These are phyloP conservation scores for Apis florea DNA, from an alignment of 1,140 invertebrate species.

Conservation along the genomic window DNA sequence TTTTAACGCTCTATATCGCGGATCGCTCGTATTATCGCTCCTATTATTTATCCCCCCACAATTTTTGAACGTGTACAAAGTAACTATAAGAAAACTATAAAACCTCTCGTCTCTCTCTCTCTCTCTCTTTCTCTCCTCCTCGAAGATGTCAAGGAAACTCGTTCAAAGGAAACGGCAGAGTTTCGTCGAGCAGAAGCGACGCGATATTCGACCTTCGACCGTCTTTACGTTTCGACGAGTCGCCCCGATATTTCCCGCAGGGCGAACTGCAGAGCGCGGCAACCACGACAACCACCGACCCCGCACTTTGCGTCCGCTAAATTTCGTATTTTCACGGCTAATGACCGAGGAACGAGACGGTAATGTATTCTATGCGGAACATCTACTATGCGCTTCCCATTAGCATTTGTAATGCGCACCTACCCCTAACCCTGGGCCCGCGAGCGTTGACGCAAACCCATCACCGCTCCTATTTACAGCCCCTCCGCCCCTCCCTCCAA, in stretches of 20 bases:
- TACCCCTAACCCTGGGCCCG: slow-evolving; percentile 62
- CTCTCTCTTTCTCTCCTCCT: too few relatives aligned
- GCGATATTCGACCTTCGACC: neutral
- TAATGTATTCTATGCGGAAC: slow-evolving; percentile 78
- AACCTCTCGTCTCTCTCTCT: too few relatives aligned
- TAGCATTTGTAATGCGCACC: slow-evolving; percentile 79
- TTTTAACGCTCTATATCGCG: neutral
- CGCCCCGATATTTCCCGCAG: neutral
- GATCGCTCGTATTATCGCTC: neutral
- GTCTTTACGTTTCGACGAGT: neutral
- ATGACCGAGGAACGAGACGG: slow-evolving; percentile 78
- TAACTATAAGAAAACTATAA: too few relatives aligned
- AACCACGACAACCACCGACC: slow-evolving; percentile 28
- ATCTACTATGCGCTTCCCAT: slow-evolving; percentile 77
- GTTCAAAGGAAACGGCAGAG: too few relatives aligned
- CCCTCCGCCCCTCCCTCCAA: slow-evolving; percentile 36
- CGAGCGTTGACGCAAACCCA: slow-evolving; percentile 71
- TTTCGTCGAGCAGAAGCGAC: neutral
- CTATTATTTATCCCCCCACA: too few relatives aligned
- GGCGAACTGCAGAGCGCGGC: slow-evolving; percentile 15
- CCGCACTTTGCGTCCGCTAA: slow-evolving; percentile 57
- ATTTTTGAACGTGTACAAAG: too few relatives aligned
- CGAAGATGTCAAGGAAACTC: too few relatives aligned
- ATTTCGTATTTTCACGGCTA: slow-evolving; percentile 77
- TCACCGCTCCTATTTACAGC: slow-evolving; percentile 75